A percentile compares a stretch with the other conserved stretches of the same genome.
phyloP scores from a whole-genome alignment of 1,140 invertebrate species.

The Lordiphosa collinella region DNA sequence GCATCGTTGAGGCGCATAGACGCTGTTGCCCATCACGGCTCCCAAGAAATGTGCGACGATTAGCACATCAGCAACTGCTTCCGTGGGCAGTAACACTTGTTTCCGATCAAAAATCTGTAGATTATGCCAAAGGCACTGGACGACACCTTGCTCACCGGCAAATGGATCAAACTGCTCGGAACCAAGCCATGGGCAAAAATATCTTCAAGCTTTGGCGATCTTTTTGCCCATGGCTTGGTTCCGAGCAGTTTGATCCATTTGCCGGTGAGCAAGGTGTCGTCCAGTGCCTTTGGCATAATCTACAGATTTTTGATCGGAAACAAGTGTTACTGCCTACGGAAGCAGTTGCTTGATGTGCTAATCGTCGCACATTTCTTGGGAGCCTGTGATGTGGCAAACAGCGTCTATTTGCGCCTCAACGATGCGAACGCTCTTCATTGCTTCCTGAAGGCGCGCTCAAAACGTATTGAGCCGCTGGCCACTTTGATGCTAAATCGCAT shows the following conservation, averaged over 20 bases:
- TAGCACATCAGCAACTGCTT: slow-evolving; percentile 1
- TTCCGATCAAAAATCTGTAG: slow-evolving; percentile 9
- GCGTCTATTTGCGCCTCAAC: not conserved
- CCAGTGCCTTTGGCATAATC: not conserved
- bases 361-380: too few relatives aligned
- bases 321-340: not conserved
- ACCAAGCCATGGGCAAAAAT: too few relatives aligned
- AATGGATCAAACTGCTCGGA: too few relatives aligned
- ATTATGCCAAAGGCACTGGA: not conserved
- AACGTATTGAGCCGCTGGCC: not conserved
- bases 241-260: too few relatives aligned
- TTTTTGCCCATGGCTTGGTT: too few relatives aligned
- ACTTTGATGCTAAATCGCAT: slow-evolving; percentile 3
- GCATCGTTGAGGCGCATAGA: not conserved
- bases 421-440: not conserved
- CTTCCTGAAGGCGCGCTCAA: not conserved
- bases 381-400: too few relatives aligned
- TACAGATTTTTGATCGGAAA: slow-evolving; percentile 9
- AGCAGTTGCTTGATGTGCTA: slow-evolving; percentile 4
- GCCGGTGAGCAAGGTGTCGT: not conserved
- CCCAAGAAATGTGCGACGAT: too few relatives aligned
- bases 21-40: too few relatives aligned
- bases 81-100: not conserved
- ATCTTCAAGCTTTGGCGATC: too few relatives aligned
- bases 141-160: not conserved